These are phyloP conservation scores for Pteruthius melanotis DNA, from an alignment of 2,113 vertebrate species.

Conservation along the genomic window DNA sequence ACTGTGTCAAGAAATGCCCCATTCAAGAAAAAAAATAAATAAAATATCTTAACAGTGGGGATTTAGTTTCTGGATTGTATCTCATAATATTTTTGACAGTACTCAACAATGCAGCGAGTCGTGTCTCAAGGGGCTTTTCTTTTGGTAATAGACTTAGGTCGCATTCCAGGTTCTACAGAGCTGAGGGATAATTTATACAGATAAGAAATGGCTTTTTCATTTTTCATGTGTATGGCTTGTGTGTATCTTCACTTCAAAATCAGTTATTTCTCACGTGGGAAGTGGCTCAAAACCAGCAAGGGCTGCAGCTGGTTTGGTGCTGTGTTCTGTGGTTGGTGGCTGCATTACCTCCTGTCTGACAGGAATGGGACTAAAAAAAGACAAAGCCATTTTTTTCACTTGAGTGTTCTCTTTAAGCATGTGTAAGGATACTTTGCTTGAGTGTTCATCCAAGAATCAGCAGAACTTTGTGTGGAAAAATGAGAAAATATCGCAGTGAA, in stretches of 20 bases:
- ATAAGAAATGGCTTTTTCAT: slow-evolving; percentile 26
- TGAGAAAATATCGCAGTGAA: neutral
- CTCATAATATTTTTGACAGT: slow-evolving; percentile 31
- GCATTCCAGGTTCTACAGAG: neutral
- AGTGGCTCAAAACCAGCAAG: neutral
- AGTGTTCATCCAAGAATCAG: neutral
- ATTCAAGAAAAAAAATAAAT: slow-evolving; percentile 22
- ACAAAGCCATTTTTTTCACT: neutral
- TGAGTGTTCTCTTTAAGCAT: neutral
- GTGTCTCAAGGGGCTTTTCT: neutral
- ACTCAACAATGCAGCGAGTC: neutral
- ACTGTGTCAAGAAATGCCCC: neutral
- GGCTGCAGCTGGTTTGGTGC: neutral
- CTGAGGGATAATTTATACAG: neutral
- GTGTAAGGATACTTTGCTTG: neutral
- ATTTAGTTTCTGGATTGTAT: slow-evolving; percentile 10
- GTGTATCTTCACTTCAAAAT: neutral
- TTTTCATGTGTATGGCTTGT: neutral
- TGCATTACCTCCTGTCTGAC: neutral
- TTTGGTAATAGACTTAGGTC: slow-evolving; percentile 33
- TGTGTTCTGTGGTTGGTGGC: neutral
- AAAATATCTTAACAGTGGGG: neutral
- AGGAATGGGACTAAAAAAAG: neutral
- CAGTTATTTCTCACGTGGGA: neutral
- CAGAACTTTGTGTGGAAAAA: neutral